Evolutionary conservation across 2,113 vertebrate species (phyloP).

Genomic region (Isurus oxyrinchus): DNA sequence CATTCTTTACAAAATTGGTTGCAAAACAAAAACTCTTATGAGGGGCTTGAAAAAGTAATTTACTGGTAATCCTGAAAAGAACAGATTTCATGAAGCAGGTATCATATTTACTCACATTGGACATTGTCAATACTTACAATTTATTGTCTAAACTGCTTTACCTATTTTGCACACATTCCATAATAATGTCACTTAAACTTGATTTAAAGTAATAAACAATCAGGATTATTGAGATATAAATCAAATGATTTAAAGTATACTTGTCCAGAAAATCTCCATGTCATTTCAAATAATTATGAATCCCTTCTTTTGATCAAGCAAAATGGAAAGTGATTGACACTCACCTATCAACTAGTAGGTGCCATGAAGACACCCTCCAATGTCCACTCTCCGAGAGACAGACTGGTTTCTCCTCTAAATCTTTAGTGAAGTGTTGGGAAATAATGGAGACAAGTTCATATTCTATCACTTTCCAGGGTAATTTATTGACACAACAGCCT

Average conservation of each 20-base stretch:
- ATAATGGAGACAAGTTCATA: background rate
- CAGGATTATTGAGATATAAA: background rate
- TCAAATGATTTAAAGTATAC: background rate
- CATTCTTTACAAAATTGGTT: background rate
- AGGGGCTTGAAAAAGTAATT: background rate
- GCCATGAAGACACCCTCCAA: background rate
- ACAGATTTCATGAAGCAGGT: background rate
- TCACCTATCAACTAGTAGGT: background rate
- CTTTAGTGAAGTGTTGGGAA: background rate
- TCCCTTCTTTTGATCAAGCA: background rate
- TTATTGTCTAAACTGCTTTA: background rate
- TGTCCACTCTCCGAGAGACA: background rate
- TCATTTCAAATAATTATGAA: background rate
- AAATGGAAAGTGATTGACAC: background rate
- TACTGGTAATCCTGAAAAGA: background rate
- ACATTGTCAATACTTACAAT: background rate
- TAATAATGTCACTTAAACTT: background rate
- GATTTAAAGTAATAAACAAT: background rate
- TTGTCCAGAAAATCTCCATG: background rate
- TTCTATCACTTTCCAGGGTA: background rate
- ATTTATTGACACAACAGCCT: background rate
- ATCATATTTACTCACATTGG: background rate
- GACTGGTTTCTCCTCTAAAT: background rate
- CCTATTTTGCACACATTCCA: background rate
- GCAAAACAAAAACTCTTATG: background rate